A percentile compares a stretch with the other conserved stretches of the same genome.
Evolutionary conservation across 2,113 vertebrate genomes (phyloP).

Genomic region (Calyptommatus sinebrachiatus): DNA sequence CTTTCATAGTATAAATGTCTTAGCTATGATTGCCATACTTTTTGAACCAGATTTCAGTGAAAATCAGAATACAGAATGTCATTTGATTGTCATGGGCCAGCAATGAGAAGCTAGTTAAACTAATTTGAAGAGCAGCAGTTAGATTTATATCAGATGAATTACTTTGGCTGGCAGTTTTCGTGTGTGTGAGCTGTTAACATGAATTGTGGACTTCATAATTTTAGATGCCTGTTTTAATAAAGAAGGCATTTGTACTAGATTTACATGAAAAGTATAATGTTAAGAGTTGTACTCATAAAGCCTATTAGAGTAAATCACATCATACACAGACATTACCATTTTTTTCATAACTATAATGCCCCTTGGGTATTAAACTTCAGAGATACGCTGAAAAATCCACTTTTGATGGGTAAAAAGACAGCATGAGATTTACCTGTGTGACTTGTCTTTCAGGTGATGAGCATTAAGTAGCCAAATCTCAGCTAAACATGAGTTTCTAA

Average conservation of each 20-base stretch:
- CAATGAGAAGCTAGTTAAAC: not conserved
- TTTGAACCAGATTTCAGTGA: slow-evolving; percentile 27
- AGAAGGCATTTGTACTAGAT: slow-evolving; percentile 7
- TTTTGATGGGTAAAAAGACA: slow-evolving; percentile 51
- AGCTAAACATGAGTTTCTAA: slow-evolving; percentile 50
- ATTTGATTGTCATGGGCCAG: not conserved
- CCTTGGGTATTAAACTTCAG: slow-evolving; percentile 53
- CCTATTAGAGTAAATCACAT: slow-evolving; percentile 61
- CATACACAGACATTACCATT: slow-evolving; percentile 62
- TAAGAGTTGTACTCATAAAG: slow-evolving; percentile 53
- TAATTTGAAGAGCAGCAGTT: no score
- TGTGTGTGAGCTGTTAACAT: slow-evolving; percentile 28
- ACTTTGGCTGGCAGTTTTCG: slow-evolving; percentile 26
- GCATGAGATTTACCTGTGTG: slow-evolving; percentile 57
- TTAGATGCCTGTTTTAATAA: slow-evolving; percentile 34
- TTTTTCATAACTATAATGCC: slow-evolving; percentile 55
- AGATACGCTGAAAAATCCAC: slow-evolving; percentile 56
- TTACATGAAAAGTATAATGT: slow-evolving; percentile 51
- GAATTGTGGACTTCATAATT: slow-evolving; percentile 54
- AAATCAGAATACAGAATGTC: slow-evolving; percentile 30
- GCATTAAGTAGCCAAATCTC: slow-evolving; percentile 55
- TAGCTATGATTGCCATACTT: not conserved
- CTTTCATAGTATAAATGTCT: not conserved
- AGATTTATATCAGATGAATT: not conserved
- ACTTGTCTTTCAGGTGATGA: slow-evolving; percentile 57